Percentiles rank a stretch among this genome's conserved stretches.
Evolutionary conservation across 2,797 vertebrate species (phyloP).

Genomic region (Lepilemur ruficaudatus): DNA sequence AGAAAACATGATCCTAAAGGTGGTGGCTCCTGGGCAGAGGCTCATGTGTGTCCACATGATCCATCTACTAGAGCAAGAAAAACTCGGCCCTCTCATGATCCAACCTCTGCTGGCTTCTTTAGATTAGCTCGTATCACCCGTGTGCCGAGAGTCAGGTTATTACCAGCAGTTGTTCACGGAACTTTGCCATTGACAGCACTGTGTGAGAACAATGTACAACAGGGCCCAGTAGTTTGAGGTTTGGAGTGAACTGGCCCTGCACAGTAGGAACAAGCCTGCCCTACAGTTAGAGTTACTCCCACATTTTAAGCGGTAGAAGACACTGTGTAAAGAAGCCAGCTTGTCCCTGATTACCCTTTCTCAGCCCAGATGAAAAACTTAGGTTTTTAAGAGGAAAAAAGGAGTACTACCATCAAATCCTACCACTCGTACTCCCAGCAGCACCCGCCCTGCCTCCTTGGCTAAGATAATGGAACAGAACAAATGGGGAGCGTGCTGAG

Average conservation of each 20-base stretch:
- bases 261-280: not conserved
- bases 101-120: not conserved
- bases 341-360: not conserved
- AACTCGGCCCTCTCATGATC: not conserved
- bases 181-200: not conserved
- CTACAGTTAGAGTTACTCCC: not conserved
- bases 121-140: not conserved
- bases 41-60: not conserved
- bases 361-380: not conserved
- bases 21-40: not conserved
- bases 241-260: not conserved
- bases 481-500: not conserved
- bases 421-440: not conserved
- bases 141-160: not conserved
- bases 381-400: not conserved
- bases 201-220: not conserved
- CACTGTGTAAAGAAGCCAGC: not conserved
- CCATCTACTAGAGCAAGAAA: not conserved
- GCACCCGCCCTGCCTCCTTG: not conserved
- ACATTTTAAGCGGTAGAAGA: not conserved
- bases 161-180: conserved; percentile 38
- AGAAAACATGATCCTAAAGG: not conserved
- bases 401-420: not conserved
- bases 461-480: not conserved
- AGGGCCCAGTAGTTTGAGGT: not conserved